Conservation (phyloP, 2,113 vertebrate species). For the Daphoenositta chrysoptera region DNA sequence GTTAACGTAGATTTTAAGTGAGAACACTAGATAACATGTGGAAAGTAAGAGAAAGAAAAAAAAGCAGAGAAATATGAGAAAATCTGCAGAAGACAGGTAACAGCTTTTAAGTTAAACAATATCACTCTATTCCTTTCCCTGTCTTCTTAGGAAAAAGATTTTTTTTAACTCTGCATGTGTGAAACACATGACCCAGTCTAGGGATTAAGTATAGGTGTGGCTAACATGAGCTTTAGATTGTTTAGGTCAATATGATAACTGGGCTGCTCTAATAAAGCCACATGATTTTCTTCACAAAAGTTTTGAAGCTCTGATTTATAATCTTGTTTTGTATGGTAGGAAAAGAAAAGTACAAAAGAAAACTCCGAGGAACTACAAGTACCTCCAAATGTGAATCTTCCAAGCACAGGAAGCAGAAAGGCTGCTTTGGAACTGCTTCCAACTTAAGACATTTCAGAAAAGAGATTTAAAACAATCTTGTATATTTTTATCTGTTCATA, state of each 20-base stretch:
- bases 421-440: background rate
- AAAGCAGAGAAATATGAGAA: background rate
- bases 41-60: background rate
- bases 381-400: background rate
- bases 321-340: background rate
- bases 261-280: background rate
- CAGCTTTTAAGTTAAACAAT: background rate
- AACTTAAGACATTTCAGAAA: background rate
- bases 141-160: background rate
- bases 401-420: background rate
- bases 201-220: background rate
- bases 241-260: background rate
- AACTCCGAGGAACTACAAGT: background rate
- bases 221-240: background rate
- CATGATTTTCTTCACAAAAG: background rate
- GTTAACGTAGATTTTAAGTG: background rate
- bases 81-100: background rate
- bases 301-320: background rate
- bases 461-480: background rate
- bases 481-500: background rate
- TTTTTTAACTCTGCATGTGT: background rate
- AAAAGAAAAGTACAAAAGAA: background rate
- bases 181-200: background rate
- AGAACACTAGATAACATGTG: background rate
- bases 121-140: background rate